Base-by-base conservation (phyloP, 2,797 vertebrate genomes). In the Lutjanus campechanus region DNA sequence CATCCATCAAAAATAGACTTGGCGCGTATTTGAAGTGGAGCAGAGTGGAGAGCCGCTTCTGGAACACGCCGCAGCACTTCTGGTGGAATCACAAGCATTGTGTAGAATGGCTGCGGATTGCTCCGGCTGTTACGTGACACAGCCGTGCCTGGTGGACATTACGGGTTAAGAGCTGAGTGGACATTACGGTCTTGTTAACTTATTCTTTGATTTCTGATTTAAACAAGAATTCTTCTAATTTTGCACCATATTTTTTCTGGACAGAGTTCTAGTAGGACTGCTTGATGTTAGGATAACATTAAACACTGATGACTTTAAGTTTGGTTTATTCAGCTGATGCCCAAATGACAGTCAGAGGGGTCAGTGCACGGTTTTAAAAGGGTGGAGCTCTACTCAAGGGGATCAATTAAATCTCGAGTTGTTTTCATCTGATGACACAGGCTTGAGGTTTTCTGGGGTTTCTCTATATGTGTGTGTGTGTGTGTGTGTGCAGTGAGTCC, bases 331-430 rank as follows among this genome's bases (percentile, higher is more conserved):
- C n/a, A 36, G 8, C 25, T 51, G 8, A 55, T 47, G 44, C 76
- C 19, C 22, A 58, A 75, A 53, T 53, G 40, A 66, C 17, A 66
- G 50, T 2, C 68, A 25, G 8, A 63, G 56, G 16, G 51, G 49
- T 66, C 40, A 46, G 29, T 46, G 1, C 63, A 29, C 25, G 51
- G 49, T 68, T 71, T 61, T n/a, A 43, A 75, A 58, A 49, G 43
- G 17, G 19, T 49, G 51, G 29, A 36, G 66, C 60, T 25, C 53
- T 46, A 51, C 65, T 82, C 79, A 47, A 64, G 47, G 51, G 75
- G 64, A 81, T 84, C 81, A 81, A 86, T 88, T 81, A 79, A 79
- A 81, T 62, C 54, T 82, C 6, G 55, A 81, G 43, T 58, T 75
- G 71, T 60, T 81, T 73, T 81, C 44, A 75, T 72, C 25, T 68